These are phyloP conservation scores for Malthinus flaveolus DNA, from an alignment of 2,888 invertebrate genomes.

Conservation along the genomic window DNA sequence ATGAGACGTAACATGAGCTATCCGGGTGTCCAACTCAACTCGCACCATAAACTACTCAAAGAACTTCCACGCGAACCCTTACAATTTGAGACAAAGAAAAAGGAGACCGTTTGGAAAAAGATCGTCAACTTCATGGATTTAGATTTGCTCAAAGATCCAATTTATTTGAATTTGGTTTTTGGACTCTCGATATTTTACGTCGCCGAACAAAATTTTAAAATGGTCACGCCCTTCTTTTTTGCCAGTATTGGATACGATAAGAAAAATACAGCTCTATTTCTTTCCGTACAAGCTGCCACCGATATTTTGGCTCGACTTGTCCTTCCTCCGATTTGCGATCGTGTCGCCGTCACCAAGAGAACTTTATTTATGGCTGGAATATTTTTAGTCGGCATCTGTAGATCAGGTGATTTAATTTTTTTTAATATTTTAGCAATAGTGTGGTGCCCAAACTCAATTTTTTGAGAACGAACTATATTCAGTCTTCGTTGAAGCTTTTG, in stretches of 20 bases:
- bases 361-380: constrained; percentile 73
- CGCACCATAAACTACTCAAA: constrained; percentile 44
- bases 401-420: constrained; percentile 66
- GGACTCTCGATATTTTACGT: constrained; percentile 75
- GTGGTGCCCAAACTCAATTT: too few relatives aligned
- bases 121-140: constrained; percentile 70
- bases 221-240: constrained; percentile 72
- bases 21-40: constrained; percentile 48
- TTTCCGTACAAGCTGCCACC: constrained; percentile 74
- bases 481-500: too few relatives aligned
- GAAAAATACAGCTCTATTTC: constrained; percentile 71
- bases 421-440: background rate
- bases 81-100: constrained; percentile 39
- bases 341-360: constrained; percentile 65
- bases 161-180: constrained; percentile 72
- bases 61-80: constrained; percentile 39
- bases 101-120: constrained; percentile 47
- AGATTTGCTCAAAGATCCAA: constrained; percentile 71
- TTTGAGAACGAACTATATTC: too few relatives aligned
- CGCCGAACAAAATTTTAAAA: constrained; percentile 75
- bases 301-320: constrained; percentile 74
- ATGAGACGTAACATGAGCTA: constrained; percentile 52
- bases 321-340: constrained; percentile 75
- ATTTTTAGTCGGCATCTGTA: constrained; percentile 69
- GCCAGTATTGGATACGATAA: constrained; percentile 65